These are phyloP conservation scores for Carterocephalus palaemon DNA, from an alignment of 2,888 invertebrate genomes.

Conservation along the genomic window DNA sequence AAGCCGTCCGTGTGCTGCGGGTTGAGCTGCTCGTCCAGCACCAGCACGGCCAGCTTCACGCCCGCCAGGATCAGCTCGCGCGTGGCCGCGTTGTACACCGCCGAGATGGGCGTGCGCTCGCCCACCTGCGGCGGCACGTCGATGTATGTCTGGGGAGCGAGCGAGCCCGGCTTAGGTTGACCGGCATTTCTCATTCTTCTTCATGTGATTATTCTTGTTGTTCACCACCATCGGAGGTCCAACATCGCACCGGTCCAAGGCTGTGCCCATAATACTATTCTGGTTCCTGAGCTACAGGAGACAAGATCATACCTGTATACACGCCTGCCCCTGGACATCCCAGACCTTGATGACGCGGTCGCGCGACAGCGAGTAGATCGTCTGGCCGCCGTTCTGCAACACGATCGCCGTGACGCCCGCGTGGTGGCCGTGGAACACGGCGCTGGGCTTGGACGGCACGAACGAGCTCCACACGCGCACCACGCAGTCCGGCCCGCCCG, in stretches of 20 bases:
- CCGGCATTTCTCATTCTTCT: no score
- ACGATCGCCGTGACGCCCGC: slow-evolving; percentile 83
- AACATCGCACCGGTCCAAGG: no score
- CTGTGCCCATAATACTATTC: no score
- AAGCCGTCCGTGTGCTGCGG: slow-evolving; percentile 85
- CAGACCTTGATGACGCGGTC: slow-evolving; percentile 87
- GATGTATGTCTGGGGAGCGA: slow-evolving; percentile 80
- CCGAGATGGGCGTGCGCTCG: slow-evolving; percentile 78
- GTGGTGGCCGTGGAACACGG: slow-evolving; percentile 83
- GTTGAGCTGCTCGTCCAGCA: slow-evolving; percentile 82
- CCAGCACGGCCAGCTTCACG: slow-evolving; percentile 80
- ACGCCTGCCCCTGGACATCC: slow-evolving; percentile 82
- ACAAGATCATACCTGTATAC: slow-evolving; percentile 79
- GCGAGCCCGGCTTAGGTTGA: no score
- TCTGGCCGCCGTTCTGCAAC: slow-evolving; percentile 82
- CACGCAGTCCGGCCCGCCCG: slow-evolving; percentile 87
- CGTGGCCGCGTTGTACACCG: slow-evolving; percentile 82
- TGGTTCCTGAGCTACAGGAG: no score
- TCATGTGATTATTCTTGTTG: no score
- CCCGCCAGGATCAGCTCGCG: slow-evolving; percentile 84
- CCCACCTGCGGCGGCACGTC: slow-evolving; percentile 81
- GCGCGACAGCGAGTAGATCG: slow-evolving; percentile 84
- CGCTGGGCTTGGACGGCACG: slow-evolving; percentile 82
- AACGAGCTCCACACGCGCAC: slow-evolving; percentile 90
- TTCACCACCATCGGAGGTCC: no score